phyloP scores from a whole-genome alignment of 2,888 invertebrate genomes.

The Xanthia togata region DNA sequence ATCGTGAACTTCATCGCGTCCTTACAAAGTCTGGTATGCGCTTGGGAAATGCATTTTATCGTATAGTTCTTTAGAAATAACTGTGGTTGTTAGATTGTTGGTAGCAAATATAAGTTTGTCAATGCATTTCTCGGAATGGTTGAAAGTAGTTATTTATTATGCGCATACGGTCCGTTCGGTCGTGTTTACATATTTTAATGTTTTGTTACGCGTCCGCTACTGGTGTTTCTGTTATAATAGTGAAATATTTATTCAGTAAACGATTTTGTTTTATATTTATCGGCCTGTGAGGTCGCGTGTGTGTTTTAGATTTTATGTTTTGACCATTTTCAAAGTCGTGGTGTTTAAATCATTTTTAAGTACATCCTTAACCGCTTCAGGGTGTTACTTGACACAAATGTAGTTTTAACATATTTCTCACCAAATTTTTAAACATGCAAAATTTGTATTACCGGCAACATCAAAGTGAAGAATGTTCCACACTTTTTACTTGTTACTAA shows the following conservation, averaged over 20 bases:
- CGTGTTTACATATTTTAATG: constrained; percentile 79
- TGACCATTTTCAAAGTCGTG: constrained; percentile 22
- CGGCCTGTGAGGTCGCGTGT: constrained; percentile 75
- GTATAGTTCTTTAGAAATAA: constrained; percentile 45
- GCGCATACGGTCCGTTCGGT: constrained; percentile 71
- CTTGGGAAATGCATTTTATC: constrained; percentile 6
- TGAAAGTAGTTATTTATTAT: constrained; percentile 78
- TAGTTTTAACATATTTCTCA: too few species aligned
- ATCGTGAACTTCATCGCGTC: constrained; percentile 66
- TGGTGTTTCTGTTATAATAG: constrained; percentile 78
- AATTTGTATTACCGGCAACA: not conserved
- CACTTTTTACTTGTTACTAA: constrained; percentile 27
- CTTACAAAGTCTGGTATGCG: constrained; percentile 50
- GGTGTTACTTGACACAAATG: not conserved
- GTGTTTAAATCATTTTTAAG: constrained; percentile 24
- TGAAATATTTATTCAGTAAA: constrained; percentile 78
- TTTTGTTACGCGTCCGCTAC: constrained; percentile 80
- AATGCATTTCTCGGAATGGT: constrained; percentile 75
- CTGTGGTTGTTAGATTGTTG: constrained; percentile 26
- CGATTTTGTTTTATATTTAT: constrained; percentile 75
- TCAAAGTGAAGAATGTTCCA: not conserved
- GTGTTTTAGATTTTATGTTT: constrained; percentile 59
- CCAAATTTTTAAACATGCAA: not conserved
- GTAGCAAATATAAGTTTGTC: constrained; percentile 66
- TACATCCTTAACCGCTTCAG: not conserved